phyloP scores from a whole-genome alignment of 1,140 invertebrate genomes.

The Mesaphorura yosii region DNA sequence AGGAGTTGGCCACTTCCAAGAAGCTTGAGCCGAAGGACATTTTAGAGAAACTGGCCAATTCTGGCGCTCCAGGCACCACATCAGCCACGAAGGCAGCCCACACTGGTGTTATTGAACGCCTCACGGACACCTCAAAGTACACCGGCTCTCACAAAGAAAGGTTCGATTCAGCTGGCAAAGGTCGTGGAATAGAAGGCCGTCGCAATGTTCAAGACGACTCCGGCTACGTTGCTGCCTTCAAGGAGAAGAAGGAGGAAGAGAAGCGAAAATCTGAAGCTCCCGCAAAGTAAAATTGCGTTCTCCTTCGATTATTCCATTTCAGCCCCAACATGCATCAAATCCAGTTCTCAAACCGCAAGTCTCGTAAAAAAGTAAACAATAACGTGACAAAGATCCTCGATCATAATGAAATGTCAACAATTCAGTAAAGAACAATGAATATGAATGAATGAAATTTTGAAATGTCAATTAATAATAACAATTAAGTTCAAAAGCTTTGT shows the following conservation, averaged over 20 bases:
- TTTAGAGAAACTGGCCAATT: slow-evolving; percentile 60
- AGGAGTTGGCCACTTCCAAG: slow-evolving; percentile 66
- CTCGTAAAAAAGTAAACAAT: too few species aligned
- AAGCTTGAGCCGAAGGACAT: slow-evolving; percentile 60
- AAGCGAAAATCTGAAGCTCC: not conserved
- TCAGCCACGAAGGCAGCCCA: slow-evolving; percentile 42
- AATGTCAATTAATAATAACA: too few species aligned
- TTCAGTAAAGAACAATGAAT: too few species aligned
- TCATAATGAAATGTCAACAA: too few species aligned
- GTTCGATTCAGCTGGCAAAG: slow-evolving; percentile 73
- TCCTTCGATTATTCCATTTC: too few species aligned
- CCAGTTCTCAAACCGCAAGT: too few species aligned
- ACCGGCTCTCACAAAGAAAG: slow-evolving; percentile 79
- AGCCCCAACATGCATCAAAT: too few species aligned
- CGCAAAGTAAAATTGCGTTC: too few species aligned
- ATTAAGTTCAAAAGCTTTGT: too few species aligned
- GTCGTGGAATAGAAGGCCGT: slow-evolving; percentile 74
- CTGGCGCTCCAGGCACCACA: slow-evolving; percentile 37
- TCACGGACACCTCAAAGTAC: slow-evolving; percentile 82
- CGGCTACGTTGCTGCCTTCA: slow-evolving; percentile 80
- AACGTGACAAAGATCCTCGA: too few species aligned
- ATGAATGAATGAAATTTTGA: too few species aligned
- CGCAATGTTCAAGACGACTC: slow-evolving; percentile 63
- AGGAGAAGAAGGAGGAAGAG: slow-evolving; percentile 52
- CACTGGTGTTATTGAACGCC: slow-evolving; percentile 62